These are phyloP conservation scores for Acrobasis consociella DNA, from an alignment of 2,888 invertebrate species.

Conservation along the genomic window DNA sequence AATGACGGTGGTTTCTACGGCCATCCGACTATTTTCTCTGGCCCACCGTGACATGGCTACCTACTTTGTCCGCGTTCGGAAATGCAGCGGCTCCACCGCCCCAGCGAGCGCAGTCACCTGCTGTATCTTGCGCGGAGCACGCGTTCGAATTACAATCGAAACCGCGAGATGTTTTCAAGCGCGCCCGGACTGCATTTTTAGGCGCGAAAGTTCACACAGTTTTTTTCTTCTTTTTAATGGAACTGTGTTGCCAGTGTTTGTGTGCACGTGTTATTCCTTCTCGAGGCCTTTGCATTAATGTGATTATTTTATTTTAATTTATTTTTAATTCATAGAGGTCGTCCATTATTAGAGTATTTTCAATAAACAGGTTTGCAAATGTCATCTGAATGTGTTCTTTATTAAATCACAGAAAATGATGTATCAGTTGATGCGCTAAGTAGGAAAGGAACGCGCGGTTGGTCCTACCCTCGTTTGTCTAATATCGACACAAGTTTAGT, in stretches of 20 bases:
- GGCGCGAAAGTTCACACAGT: conserved; percentile 28
- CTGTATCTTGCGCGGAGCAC: conserved; percentile 58
- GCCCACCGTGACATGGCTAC: conserved; percentile 64
- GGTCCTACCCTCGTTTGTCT: conserved; percentile 35
- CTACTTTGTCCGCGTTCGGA: conserved; percentile 60
- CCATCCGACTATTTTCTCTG: conserved; percentile 65
- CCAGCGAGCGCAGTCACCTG: conserved; percentile 64
- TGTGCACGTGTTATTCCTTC: conserved; percentile 44
- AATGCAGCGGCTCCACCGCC: conserved; percentile 42
- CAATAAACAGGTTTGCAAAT: conserved; percentile 25
- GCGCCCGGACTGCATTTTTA: conserved; percentile 46
- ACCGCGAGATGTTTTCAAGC: conserved; percentile 42
- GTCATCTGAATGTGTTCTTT: conserved; percentile 26
- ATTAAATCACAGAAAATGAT: conserved; percentile 23
- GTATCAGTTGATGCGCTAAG: conserved; percentile 14
- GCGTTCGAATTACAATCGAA: conserved; percentile 35
- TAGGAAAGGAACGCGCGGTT: conserved; percentile 17
- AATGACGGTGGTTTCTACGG: conserved; percentile 63
- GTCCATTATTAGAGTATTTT: conserved; percentile 11
- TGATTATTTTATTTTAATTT: conserved; percentile 5
- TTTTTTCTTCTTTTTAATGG: conserved; percentile 26
- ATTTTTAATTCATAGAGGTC: conserved; percentile 17
- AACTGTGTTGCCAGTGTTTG: conserved; percentile 41
- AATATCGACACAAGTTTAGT: conserved; percentile 16
- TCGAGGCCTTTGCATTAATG: conserved; percentile 40